Base-by-base conservation (phyloP, 2,113 vertebrate genomes). In the Macaca nemestrina region DNA sequence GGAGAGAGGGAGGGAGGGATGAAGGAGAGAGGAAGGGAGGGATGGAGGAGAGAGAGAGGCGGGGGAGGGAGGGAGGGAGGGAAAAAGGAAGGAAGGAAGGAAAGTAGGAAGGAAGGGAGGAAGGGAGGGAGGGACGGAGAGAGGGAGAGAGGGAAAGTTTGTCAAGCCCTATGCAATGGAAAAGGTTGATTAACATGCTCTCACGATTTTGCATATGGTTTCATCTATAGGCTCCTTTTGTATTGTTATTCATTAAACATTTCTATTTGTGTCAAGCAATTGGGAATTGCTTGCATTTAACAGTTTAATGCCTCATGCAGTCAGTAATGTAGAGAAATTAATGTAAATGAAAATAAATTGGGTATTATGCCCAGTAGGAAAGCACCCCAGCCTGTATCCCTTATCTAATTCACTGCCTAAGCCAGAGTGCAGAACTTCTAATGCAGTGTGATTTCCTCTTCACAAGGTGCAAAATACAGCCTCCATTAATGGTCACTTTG, bases 261-360 rank as follows among this genome's bases (percentile, higher is more conserved):
- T 98, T 98, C 97, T 97, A 35, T 97, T 97, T 97, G 96, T 96
- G 75, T 94, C 64, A 25, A 95, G 96, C 91, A 98, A 18, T n/a
- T 94, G 93, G 79, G 70, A 98, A 96, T 98, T 97, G 50, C 83
- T 88, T 94, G 16, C 68, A 61, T 98, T 98, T 98, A 98, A 97
- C 59, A 96, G 80, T 97, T 98, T 96, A 97, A 97, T 96, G 93
- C 50, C 89, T 90, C 55, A 75, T 92, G 78, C 78, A 96, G 57
- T 87, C 97, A 91, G 32, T 97, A 50, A 97, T 95, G 10, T 82
- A 97, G 83, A 97, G 86, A 98, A 98, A 98, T 95, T 97, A 98
- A 98, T 52, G n/a, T 91, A 98, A 98, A 98, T 96, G 75, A 98
- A 98, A 99, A 97, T 97, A 94, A 98, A 97, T 94, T 95, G 50